A percentile compares a stretch with the other conserved stretches of the same genome.
Evolutionary conservation across 2,888 invertebrate genomes (phyloP).

Genomic region (Drymonia ruficornis): DNA sequence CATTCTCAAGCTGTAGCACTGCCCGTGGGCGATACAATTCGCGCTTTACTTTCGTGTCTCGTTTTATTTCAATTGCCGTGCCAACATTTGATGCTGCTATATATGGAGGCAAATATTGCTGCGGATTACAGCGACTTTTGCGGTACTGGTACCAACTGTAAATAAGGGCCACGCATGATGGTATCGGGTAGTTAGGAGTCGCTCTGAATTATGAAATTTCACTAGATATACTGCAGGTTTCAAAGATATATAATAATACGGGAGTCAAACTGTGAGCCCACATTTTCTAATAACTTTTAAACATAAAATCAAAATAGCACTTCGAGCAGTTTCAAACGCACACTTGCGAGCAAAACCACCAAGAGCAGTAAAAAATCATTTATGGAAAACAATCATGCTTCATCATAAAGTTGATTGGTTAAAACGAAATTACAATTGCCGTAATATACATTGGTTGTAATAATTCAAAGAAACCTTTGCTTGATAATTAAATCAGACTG

Average conservation of each 20-base stretch:
- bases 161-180: too few relatives aligned
- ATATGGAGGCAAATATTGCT: constrained; percentile 52
- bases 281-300: background rate
- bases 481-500: constrained; percentile 18
- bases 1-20: constrained; percentile 45
- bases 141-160: too few relatives aligned
- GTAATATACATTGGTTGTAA: constrained; percentile 2
- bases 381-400: constrained; percentile 12
- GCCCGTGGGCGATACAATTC: constrained; percentile 59
- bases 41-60: constrained; percentile 60
- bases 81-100: constrained; percentile 54
- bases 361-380: background rate
- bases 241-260: too few relatives aligned
- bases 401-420: background rate
- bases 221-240: too few relatives aligned
- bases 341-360: background rate
- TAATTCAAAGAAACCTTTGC: constrained; percentile 12
- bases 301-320: too few relatives aligned
- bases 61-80: constrained; percentile 58
- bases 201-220: too few relatives aligned
- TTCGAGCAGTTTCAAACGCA: too few relatives aligned
- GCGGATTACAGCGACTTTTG: constrained; percentile 40
- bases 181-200: too few relatives aligned
- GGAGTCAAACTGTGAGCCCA: too few relatives aligned
- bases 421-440: background rate